Evolutionary conservation across 2,797 vertebrate species (phyloP).

Genomic region (Sphaeramia orbicularis): DNA sequence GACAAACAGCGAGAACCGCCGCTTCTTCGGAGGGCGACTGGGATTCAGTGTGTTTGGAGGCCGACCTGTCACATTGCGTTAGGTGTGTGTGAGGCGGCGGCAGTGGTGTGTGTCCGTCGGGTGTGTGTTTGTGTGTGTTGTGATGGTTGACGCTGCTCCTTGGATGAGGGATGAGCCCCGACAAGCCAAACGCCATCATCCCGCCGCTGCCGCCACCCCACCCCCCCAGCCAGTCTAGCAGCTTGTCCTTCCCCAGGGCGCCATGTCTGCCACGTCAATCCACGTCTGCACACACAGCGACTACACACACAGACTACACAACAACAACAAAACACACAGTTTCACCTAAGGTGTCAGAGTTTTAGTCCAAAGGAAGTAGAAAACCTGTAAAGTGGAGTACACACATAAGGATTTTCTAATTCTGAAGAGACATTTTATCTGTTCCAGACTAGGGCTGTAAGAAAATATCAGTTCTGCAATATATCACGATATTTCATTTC

Average conservation of each 20-base stretch:
- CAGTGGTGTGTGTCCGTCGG: neutral
- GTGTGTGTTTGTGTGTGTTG: neutral
- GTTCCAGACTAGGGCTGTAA: too few species aligned
- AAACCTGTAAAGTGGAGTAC: too few species aligned
- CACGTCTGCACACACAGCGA: conserved; percentile 20
- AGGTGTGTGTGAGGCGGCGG: conserved; percentile 12
- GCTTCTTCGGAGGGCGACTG: neutral
- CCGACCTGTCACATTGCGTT: conserved; percentile 53
- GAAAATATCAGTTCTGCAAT: too few species aligned
- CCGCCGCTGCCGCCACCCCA: neutral
- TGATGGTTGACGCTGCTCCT: conserved; percentile 32
- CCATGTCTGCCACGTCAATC: conserved; percentile 52
- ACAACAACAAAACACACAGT: too few species aligned
- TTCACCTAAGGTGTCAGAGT: too few species aligned
- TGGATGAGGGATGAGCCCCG: conserved; percentile 35
- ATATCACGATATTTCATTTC: too few species aligned
- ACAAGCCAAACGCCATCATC: conserved; percentile 43
- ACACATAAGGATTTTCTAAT: too few species aligned
- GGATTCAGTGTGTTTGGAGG: neutral
- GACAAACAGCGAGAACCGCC: conserved; percentile 15
- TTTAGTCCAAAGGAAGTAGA: too few species aligned
- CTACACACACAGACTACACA: neutral
- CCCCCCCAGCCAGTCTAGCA: conserved; percentile 40
- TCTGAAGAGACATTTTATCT: too few species aligned
- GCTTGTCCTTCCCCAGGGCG: conserved; percentile 65